Percentiles rank a stretch among this genome's conserved stretches.
Evolutionary conservation across 2,888 invertebrate genomes (phyloP).

Genomic region (Drosophila kuntzei): DNA sequence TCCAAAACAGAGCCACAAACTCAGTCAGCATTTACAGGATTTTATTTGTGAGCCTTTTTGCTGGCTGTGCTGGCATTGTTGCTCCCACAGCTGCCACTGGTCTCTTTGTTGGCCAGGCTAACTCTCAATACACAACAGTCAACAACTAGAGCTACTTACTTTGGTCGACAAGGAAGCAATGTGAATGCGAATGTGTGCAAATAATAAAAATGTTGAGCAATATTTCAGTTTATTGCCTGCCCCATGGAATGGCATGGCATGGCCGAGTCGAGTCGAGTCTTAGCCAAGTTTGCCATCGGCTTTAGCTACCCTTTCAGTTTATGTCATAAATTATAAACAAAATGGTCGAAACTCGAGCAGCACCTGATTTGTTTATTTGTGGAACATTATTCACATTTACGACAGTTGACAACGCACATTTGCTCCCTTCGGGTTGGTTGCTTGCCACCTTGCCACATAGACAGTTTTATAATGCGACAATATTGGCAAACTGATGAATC

Average conservation of each 20-base stretch:
- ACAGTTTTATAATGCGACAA: slow-evolving; percentile 37
- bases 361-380: slow-evolving; percentile 76
- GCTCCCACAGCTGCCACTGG: slow-evolving; percentile 8
- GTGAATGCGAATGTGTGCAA: slow-evolving; percentile 51
- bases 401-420: slow-evolving; percentile 53
- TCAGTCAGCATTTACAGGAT: slow-evolving; percentile 50
- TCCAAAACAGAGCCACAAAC: slow-evolving; percentile 58
- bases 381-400: slow-evolving; percentile 61
- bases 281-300: slow-evolving; percentile 23
- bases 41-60: slow-evolving; percentile 54
- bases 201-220: slow-evolving; percentile 72
- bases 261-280: slow-evolving; percentile 13
- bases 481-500: slow-evolving; percentile 36
- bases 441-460: slow-evolving; percentile 29
- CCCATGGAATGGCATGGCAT: slow-evolving; percentile 13
- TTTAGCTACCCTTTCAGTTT: slow-evolving; percentile 46
- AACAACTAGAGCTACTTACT: slow-evolving; percentile 55
- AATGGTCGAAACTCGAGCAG: slow-evolving; percentile 51
- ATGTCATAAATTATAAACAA: slow-evolving; percentile 64
- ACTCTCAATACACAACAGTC: slow-evolving; percentile 55
- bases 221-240: slow-evolving; percentile 65
- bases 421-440: neutral
- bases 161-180: slow-evolving; percentile 35
- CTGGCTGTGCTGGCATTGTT: slow-evolving; percentile 8
- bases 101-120: slow-evolving; percentile 15